Percentiles rank a stretch among this genome's conserved stretches.
Evolutionary conservation across 2,888 invertebrate genomes (phyloP).

Genomic region (Steinernema hermaphroditum): DNA sequence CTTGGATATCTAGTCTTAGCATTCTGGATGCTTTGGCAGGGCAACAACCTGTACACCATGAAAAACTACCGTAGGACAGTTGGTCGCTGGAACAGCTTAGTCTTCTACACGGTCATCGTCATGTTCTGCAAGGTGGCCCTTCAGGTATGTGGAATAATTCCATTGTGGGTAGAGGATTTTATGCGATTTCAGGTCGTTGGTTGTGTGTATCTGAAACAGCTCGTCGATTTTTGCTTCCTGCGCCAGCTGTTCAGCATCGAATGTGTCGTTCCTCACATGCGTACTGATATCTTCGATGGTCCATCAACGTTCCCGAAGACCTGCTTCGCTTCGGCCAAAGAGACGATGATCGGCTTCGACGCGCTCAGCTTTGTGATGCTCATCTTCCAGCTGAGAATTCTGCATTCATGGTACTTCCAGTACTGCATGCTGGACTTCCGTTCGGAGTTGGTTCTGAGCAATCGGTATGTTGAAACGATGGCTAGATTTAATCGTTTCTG

Average conservation of each 20-base stretch:
- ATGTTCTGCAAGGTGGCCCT: constrained; percentile 84
- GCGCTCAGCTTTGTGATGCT: constrained; percentile 90
- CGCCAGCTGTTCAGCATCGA: constrained; percentile 88
- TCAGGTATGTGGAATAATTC: constrained; percentile 67
- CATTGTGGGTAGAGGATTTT: neutral
- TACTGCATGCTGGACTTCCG: constrained; percentile 92
- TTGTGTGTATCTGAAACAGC: constrained; percentile 73
- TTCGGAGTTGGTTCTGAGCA: constrained; percentile 89
- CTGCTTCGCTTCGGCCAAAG: constrained; percentile 64
- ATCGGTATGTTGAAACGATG: constrained; percentile 69
- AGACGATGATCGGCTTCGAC: constrained; percentile 90
- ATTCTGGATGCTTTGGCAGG: constrained; percentile 96
- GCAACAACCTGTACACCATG: constrained; percentile 89
- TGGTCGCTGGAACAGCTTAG: constrained; percentile 79
- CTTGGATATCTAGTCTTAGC: constrained; percentile 89
- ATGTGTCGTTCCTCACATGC: constrained; percentile 72
- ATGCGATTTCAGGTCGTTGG: constrained; percentile 78
- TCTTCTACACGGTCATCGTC: constrained; percentile 86
- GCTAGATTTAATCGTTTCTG: neutral
- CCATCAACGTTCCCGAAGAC: neutral
- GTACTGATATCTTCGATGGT: neutral
- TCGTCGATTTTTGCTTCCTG: constrained; percentile 71
- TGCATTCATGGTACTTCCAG: constrained; percentile 93
- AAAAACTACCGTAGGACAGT: constrained; percentile 76
- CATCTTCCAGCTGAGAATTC: constrained; percentile 85